Evolutionary conservation across 2,113 vertebrate genomes (phyloP).

Genomic region (Corvus cornix): DNA sequence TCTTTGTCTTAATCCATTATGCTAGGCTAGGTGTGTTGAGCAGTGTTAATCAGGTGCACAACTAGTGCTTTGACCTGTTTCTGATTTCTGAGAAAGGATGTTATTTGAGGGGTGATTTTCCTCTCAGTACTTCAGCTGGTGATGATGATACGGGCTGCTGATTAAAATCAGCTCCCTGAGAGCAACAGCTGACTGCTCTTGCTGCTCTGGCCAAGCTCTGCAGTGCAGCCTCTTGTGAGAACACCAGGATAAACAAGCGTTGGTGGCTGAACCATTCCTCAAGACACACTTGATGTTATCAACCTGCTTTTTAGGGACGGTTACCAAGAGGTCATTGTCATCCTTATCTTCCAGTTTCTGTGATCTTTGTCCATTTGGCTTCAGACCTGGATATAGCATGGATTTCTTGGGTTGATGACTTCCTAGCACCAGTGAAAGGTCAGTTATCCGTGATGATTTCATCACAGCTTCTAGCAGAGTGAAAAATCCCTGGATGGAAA

Average conservation of each 20-base stretch:
- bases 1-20: not conserved
- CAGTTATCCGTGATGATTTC: not conserved
- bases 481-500: not conserved
- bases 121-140: not conserved
- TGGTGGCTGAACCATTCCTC: not conserved
- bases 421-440: constrained; percentile 5
- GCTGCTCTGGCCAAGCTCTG: not conserved
- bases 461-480: not conserved
- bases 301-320: not conserved
- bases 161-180: not conserved
- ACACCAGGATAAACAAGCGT: not conserved
- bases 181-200: not conserved
- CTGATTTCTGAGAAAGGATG: not conserved
- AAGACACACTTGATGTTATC: constrained; percentile 30
- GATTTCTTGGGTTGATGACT: constrained; percentile 34
- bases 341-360: constrained; percentile 21
- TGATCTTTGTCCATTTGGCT: constrained; percentile 51
- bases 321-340: constrained; percentile 26
- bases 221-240: not conserved
- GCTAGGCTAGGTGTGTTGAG: not conserved
- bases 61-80: not conserved
- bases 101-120: not conserved
- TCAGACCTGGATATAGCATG: not conserved
- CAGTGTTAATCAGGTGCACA: not conserved
- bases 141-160: not conserved